Evolutionary conservation across 1,140 invertebrate species (phyloP), one percentile per base, ranked within the genome.

Genomic region (Bathynomus jamesi): DNA sequence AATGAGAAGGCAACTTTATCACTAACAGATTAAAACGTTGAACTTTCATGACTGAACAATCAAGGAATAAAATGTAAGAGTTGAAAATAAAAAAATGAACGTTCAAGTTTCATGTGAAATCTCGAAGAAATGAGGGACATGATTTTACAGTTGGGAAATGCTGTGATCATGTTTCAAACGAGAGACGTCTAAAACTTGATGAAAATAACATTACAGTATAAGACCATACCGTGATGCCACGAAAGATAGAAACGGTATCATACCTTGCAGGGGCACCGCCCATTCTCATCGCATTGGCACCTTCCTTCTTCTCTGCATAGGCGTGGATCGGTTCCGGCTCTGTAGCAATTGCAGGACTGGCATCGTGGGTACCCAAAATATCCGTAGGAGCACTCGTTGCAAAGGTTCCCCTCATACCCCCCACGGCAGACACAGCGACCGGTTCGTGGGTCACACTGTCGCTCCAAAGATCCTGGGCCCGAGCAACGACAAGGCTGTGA

Each of bases 281-380:
- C 95, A 69, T 84, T 85, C 0, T 88, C 84, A 73, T 88, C 84
- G 83, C 94, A 95, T 60, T 89, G 80, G 11, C 86, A 83, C 21
- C 7, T 78, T 72, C 61, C 86, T 81, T 53, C 82, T 79, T 61
- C 82, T 32, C 61, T 60, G 30, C 69, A 70, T n/a, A 30, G 31
- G 28, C 80, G 11, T 25, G 85, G 81, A 3, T 82, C 80, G 0
- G 90, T 91, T 32, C 93, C 92, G 0, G 86, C 83, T 0, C 79
- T 46, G 78, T 90, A 82, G 81, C 95, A 96, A 65, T 87, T 85
- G 80, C 95, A 97, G 13, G 87, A 87, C 29, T 86, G 83, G 81
- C 96, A 99, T 31, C 87, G 86, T 0, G 95, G 94, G 82, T 93
- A 96, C 11, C 93, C 93, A 81, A 89, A 96, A 82, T 91, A 93